A percentile compares a stretch with the other conserved stretches of the same genome.
Evolutionary conservation across 2,797 vertebrate species (phyloP).

Genomic region (Microcaecilia unicolor): DNA sequence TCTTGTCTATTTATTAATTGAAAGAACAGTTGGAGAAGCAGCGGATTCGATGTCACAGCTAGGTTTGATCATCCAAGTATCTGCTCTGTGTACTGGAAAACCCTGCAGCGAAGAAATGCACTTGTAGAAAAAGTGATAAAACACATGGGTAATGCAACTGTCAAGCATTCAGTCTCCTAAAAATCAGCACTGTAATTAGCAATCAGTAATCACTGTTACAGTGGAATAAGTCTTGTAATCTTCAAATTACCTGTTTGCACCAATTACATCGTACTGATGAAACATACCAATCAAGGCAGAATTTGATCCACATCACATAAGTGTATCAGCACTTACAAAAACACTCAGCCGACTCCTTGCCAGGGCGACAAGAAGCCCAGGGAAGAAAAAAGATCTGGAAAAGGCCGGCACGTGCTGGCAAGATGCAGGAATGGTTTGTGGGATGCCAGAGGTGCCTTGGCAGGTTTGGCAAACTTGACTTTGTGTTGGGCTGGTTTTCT

Average conservation of each 20-base stretch:
- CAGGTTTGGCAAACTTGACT: too few relatives aligned
- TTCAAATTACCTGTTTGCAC: conserved; percentile 57
- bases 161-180: conserved; percentile 51
- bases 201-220: conserved; percentile 57
- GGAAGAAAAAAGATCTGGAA: too few relatives aligned
- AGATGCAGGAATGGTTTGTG: too few relatives aligned
- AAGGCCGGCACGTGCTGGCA: too few relatives aligned
- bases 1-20: too few relatives aligned
- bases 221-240: conserved; percentile 58
- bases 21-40: conserved; percentile 6
- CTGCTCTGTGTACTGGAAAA: neutral
- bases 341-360: too few relatives aligned
- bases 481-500: too few relatives aligned
- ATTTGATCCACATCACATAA: too few relatives aligned
- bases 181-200: conserved; percentile 54
- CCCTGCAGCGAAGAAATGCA: too few relatives aligned
- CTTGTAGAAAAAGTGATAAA: conserved; percentile 37
- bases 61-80: conserved; percentile 12
- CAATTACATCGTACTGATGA: conserved; percentile 53
- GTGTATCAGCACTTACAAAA: conserved; percentile 33
- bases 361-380: too few relatives aligned
- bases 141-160: conserved; percentile 43
- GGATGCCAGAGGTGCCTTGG: too few relatives aligned
- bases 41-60: conserved; percentile 9
- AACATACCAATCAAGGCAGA: conserved; percentile 54